Conservation (phyloP, 2,888 invertebrate genomes). For the Nesidiocoris tenuis region DNA sequence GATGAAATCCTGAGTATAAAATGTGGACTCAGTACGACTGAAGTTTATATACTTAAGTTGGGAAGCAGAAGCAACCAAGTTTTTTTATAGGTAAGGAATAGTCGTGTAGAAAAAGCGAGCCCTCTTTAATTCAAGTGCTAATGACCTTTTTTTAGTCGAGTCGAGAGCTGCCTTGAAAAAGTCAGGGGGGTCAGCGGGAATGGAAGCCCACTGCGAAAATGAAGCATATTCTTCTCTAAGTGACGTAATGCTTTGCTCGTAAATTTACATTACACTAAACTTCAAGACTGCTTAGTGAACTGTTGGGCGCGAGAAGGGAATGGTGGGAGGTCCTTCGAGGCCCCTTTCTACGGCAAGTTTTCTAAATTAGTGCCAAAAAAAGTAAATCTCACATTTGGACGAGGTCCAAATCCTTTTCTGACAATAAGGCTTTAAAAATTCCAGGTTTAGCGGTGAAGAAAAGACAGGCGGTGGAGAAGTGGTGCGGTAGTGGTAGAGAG, state of each 20-base stretch:
- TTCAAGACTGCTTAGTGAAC: conserved; percentile 39
- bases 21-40: too few relatives aligned
- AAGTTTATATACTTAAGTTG: too few relatives aligned
- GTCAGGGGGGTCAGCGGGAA: not conserved
- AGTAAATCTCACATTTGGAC: conserved; percentile 47
- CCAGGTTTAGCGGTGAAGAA: not conserved
- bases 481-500: too few relatives aligned
- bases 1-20: too few relatives aligned
- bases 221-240: conserved; percentile 34
- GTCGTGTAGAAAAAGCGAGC: not conserved
- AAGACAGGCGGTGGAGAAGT: not conserved
- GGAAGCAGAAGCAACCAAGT: not conserved
- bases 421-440: conserved; percentile 45
- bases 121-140: conserved; percentile 4
- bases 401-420: conserved; percentile 36
- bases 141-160: conserved; percentile 3
- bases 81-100: not conserved
- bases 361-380: conserved; percentile 47
- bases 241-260: conserved; percentile 37
- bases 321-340: conserved; percentile 22
- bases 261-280: conserved; percentile 41
- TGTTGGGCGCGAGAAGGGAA: conserved; percentile 18
- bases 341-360: conserved; percentile 37
- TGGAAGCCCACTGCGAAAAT: conserved; percentile 3
- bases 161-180: not conserved